Conservation (phyloP, 1,140 invertebrate species). For the Oryctes rhinoceros region DNA sequence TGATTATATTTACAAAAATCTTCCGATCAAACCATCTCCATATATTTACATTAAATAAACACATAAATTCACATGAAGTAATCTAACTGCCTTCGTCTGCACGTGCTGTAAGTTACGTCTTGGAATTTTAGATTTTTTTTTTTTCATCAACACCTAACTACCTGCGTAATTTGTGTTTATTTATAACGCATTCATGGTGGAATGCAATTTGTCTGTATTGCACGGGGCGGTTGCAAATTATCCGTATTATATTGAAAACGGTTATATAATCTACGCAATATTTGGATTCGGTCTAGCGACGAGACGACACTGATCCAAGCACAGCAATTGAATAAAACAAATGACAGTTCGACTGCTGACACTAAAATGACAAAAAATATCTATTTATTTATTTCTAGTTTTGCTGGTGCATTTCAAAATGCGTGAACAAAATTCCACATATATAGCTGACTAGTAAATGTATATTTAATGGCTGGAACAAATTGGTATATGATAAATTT, state of each 20-base stretch:
- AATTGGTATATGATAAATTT: conserved; percentile 47
- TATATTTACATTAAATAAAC: background rate
- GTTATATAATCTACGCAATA: background rate
- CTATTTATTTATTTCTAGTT: conserved; percentile 34
- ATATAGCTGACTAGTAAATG: conserved; percentile 23
- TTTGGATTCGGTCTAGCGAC: background rate
- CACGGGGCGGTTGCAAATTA: background rate
- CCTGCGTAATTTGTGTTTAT: background rate
- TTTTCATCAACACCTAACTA: background rate
- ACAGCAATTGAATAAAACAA: conserved; percentile 26
- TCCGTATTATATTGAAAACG: background rate
- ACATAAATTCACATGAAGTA: background rate
- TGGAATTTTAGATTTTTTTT: background rate
- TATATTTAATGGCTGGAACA: conserved; percentile 49
- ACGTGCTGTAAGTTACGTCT: background rate
- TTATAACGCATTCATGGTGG: background rate
- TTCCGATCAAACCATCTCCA: background rate
- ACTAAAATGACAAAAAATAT: conserved; percentile 39
- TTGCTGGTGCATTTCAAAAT: conserved; percentile 27
- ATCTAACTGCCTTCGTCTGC: background rate
- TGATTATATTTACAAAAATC: conserved; percentile 10
- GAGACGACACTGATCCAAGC: conserved; percentile 11
- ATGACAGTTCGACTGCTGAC: conserved; percentile 31
- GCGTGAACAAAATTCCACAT: conserved; percentile 35
- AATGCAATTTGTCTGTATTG: background rate